Evolutionary conservation across 2,113 vertebrate species (phyloP).

Genomic region (Murina feae): DNA sequence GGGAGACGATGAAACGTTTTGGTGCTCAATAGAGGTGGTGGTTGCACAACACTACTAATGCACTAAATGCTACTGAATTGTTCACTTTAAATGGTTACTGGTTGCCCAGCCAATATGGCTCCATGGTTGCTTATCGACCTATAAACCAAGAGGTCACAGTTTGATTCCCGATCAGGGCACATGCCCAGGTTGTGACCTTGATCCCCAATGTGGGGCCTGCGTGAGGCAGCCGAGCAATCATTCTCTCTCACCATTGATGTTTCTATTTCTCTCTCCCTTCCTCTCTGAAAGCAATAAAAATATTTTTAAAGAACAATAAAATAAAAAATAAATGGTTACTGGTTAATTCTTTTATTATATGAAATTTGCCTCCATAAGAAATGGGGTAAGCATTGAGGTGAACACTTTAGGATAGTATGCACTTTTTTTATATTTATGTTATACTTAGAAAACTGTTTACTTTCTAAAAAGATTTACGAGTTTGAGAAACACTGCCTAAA

Average conservation of each 20-base stretch:
- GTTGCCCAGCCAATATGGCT: not conserved
- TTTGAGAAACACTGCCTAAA: not conserved
- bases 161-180: too few relatives aligned
- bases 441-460: not conserved
- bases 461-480: not conserved
- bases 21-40: not conserved
- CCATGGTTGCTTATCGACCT: too few relatives aligned
- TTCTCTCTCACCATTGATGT: too few relatives aligned
- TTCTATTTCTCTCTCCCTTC: too few relatives aligned
- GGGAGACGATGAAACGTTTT: not conserved
- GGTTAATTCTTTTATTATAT: not conserved
- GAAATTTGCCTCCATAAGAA: not conserved
- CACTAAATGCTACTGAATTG: not conserved
- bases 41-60: too few relatives aligned
- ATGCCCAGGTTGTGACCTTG: too few relatives aligned
- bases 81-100: not conserved
- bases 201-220: too few relatives aligned
- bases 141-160: too few relatives aligned
- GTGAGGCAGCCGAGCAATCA: too few relatives aligned
- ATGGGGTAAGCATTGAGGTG: not conserved
- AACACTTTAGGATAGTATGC: fast-evolving
- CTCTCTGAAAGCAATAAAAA: too few relatives aligned
- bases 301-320: too few relatives aligned
- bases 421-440: not conserved
- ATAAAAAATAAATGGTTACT: not conserved